Conservation (phyloP, 2,888 invertebrate species). For the Acanthosepion esculentum region DNA sequence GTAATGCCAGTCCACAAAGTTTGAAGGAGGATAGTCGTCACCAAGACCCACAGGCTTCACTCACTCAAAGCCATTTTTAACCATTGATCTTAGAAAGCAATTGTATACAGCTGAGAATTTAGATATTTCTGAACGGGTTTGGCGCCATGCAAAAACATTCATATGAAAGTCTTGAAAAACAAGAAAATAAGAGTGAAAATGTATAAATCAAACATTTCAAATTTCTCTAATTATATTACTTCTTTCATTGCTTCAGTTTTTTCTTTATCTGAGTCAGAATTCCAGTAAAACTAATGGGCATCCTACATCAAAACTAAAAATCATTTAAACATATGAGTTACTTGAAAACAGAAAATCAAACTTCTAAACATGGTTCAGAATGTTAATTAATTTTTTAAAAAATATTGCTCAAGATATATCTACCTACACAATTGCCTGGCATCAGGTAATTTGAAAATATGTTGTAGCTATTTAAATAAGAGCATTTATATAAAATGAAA, state of each 20-base stretch:
- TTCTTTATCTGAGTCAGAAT: not conserved
- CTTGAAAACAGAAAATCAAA: not conserved
- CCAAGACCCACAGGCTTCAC: too few relatives aligned
- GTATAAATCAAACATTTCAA: not conserved
- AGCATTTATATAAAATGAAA: not conserved
- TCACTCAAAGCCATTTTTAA: too few relatives aligned
- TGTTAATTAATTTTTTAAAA: not conserved
- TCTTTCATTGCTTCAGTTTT: not conserved
- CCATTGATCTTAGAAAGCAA: too few relatives aligned
- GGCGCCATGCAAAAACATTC: not conserved
- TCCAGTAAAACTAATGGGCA: not conserved
- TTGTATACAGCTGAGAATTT: too few relatives aligned
- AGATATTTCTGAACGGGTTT: too few relatives aligned
- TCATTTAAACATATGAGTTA: not conserved
- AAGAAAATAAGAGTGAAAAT: not conserved
- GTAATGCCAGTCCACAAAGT: not conserved
- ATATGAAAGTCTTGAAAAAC: not conserved
- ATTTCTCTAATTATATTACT: constrained; percentile 11
- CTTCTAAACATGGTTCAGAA: constrained; percentile 13
- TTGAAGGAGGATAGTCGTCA: not conserved
- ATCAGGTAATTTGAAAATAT: not conserved
- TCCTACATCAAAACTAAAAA: constrained; percentile 8
- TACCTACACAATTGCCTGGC: constrained; percentile 15
- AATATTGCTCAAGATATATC: not conserved
- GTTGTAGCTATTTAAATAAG: not conserved